Percentiles rank a stretch among this genome's conserved stretches.
Evolutionary conservation across 1,140 invertebrate species (phyloP).

Genomic region (Caenorhabditis latens): DNA sequence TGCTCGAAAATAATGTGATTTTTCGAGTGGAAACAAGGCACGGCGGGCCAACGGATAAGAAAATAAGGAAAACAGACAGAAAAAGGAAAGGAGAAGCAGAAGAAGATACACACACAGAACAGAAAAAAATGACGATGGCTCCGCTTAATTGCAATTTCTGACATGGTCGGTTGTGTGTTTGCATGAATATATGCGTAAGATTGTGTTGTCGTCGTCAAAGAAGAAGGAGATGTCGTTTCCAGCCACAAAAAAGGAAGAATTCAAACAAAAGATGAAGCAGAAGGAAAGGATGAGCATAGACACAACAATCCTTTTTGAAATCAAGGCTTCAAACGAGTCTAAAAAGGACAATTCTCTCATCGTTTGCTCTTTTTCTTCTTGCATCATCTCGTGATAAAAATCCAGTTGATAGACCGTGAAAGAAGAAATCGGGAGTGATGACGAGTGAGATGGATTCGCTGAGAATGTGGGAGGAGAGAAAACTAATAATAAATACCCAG

Average conservation of each 20-base stretch:
- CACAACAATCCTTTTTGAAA: constrained; percentile 9
- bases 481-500: constrained; percentile 28
- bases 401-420: no score
- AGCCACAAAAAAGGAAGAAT: constrained; percentile 19
- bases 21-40: no score
- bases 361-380: constrained; percentile 4
- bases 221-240: neutral
- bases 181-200: constrained; percentile 43
- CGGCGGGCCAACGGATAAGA: no score
- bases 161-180: constrained; percentile 28
- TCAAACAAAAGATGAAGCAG: constrained; percentile 14
- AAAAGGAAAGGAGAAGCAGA: neutral
- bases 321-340: neutral
- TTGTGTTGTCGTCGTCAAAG: neutral
- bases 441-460: no score
- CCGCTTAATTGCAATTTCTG: constrained; percentile 52
- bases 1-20: no score
- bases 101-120: neutral
- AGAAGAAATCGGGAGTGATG: no score
- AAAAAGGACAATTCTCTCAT: neutral
- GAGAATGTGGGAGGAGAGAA: neutral
- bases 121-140: neutral
- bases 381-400: constrained; percentile 2
- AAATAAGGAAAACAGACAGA: neutral
- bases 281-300: constrained; percentile 29